Evolutionary conservation across 2,113 vertebrate species (phyloP).

Genomic region (Channa maculata): DNA sequence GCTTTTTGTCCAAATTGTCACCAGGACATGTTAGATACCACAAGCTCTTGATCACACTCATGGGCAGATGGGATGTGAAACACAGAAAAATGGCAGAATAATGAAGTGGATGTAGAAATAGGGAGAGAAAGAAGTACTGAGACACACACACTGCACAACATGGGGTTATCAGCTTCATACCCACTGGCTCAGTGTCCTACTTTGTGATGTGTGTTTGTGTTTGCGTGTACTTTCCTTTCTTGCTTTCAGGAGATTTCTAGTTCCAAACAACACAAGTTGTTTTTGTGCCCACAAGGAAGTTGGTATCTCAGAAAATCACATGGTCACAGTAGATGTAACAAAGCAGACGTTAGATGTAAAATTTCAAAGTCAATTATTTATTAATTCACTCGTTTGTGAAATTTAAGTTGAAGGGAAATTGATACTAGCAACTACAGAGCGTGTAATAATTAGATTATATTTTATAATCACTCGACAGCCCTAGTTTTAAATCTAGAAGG

Average conservation of each 20-base stretch:
- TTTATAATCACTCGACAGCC: too few relatives aligned
- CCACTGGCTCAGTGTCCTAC: conserved; percentile 46
- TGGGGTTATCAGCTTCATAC: conserved; percentile 42
- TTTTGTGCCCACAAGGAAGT: conserved; percentile 14
- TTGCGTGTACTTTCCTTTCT: background rate
- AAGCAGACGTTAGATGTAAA: too few relatives aligned
- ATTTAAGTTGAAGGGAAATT: too few relatives aligned
- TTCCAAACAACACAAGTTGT: conserved; percentile 40
- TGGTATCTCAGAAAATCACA: conserved; percentile 24
- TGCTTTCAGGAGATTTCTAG: conserved; percentile 4
- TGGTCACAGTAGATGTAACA: background rate
- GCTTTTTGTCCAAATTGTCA: conserved; percentile 46
- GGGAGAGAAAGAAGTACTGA: background rate
- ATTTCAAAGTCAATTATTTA: too few relatives aligned
- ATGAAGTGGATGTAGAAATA: conserved; percentile 2
- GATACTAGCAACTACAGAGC: too few relatives aligned
- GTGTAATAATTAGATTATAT: too few relatives aligned
- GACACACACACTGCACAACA: conserved; percentile 18
- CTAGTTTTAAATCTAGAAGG: background rate
- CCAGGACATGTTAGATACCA: conserved; percentile 39
- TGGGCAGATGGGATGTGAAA: conserved; percentile 41
- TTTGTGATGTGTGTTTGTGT: conserved; percentile 23
- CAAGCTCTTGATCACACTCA: conserved; percentile 38
- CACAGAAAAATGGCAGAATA: conserved; percentile 12
- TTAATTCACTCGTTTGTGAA: too few relatives aligned